These are phyloP conservation scores for Panagrolaimus sp. DNA, from an alignment of 1,140 invertebrate species.

Conservation along the genomic window DNA sequence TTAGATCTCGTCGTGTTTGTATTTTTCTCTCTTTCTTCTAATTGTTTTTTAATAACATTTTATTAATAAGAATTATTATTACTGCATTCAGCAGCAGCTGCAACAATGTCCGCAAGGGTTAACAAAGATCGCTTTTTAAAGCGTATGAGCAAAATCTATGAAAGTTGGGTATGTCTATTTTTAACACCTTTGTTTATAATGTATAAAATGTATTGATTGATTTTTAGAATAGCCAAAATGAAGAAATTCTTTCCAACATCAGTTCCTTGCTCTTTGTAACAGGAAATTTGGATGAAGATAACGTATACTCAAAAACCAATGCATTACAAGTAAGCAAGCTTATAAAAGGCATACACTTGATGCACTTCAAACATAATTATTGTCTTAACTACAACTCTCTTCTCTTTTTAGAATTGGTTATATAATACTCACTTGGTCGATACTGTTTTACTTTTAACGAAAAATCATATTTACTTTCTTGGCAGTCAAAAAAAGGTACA, in stretches of 20 bases:
- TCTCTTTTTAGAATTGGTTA: constrained; percentile 75
- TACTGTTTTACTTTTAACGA: constrained; percentile 82
- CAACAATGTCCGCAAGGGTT: constrained; percentile 1
- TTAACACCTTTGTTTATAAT: neutral
- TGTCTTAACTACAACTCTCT: neutral
- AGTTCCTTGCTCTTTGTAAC: constrained; percentile 26
- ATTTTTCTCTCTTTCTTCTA: too few relatives aligned
- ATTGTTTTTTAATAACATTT: too few relatives aligned
- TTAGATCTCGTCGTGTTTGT: too few relatives aligned
- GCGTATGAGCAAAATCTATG: constrained; percentile 36
- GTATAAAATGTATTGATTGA: constrained; percentile 15
- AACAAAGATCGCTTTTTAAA: constrained; percentile 42
- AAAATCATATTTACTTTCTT: constrained; percentile 77
- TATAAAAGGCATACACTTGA: neutral
- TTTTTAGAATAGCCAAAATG: constrained; percentile 33
- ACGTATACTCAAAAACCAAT: constrained; percentile 46
- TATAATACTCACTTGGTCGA: constrained; percentile 93
- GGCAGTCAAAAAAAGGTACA: constrained; percentile 97
- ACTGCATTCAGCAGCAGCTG: too few relatives aligned
- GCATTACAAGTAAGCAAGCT: constrained; percentile 36
- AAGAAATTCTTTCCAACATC: constrained; percentile 22
- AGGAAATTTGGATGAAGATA: constrained; percentile 29
- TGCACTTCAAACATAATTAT: too few relatives aligned
- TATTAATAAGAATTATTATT: too few relatives aligned
- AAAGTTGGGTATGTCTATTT: constrained; percentile 35